Evolutionary conservation across 1,140 invertebrate species (phyloP).

Genomic region (Lasioglossum albipes): DNA sequence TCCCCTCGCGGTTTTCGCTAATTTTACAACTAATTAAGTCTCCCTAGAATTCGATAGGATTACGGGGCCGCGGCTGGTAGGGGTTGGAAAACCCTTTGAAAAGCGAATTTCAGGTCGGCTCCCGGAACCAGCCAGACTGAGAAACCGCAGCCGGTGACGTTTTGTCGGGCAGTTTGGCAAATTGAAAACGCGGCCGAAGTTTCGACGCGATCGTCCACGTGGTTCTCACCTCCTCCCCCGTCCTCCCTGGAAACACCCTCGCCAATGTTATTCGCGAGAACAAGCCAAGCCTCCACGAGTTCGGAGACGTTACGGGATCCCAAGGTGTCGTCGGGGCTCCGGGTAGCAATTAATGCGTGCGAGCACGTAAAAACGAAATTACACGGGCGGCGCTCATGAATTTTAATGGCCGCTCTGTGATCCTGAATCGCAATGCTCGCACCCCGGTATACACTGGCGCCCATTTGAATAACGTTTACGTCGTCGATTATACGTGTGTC

Average conservation of each 20-base stretch:
- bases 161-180: constrained; percentile 29
- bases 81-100: constrained; percentile 44
- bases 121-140: constrained; percentile 25
- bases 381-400: constrained; percentile 29
- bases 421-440: constrained; percentile 33
- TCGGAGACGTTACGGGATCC: neutral
- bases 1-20: constrained; percentile 54
- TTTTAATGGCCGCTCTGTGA: constrained; percentile 30
- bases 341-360: constrained; percentile 18
- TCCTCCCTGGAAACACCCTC: too few relatives aligned
- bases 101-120: constrained; percentile 38
- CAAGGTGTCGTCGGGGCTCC: neutral
- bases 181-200: constrained; percentile 39
- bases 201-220: neutral
- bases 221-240: constrained; percentile 6
- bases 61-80: neutral
- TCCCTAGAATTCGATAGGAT: constrained; percentile 49
- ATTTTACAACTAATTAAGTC: constrained; percentile 68
- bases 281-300: too few relatives aligned
- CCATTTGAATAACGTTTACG: constrained; percentile 42
- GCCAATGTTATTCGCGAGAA: neutral
- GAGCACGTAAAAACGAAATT: constrained; percentile 40
- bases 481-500: constrained; percentile 33
- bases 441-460: constrained; percentile 11
- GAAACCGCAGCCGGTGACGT: constrained; percentile 44